Evolutionary conservation across 2,113 vertebrate genomes (phyloP), one percentile per base, ranked within the genome.

Genomic region (Dissostichus mawsoni): DNA sequence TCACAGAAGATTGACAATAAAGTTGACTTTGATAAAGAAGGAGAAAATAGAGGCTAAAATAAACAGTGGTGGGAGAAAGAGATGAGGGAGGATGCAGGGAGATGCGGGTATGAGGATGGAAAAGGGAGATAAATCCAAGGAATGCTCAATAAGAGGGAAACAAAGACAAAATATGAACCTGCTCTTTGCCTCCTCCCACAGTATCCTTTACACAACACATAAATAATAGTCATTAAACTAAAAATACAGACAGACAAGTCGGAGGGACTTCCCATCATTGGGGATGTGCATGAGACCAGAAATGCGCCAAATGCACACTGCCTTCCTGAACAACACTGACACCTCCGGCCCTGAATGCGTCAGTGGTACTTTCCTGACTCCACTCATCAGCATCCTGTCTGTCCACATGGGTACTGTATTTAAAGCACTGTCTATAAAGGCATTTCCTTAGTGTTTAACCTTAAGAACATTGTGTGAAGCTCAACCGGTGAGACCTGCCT

Each of bases 311-410:
- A 82, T 86, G 80, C 57, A 74, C 61, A n/a, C 73, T 76, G 67
- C 71, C 86, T 94, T 95, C 94, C 94, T 93, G 93, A 74, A 61
- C 69, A 73, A 55, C 76, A 53, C 14, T 63, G 78, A 74, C 16
- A 81, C 68, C 80, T 81, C 59, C 25, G 6, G 64, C 69, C 78
- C 69, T 92, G 82, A 84, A 75, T 93, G 82, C 85, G 76, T 93
- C 92, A 92, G 11, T 45, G 79, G 72, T 70, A 48, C 58, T 80
- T 93, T 93, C 92, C 94, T 89, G 83, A 71, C 33, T 66, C 67
- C 41, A 18, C 41, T 36, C 61, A 70, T 70, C 68, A 80, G 74
- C 81, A 88, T 87, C 89, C 88, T 87, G 85, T 89, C 71, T 77
- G 62, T 79, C 66, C 76, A 78, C 18, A 53, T 56, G 44, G 65